Evolutionary conservation across 2,113 vertebrate species (phyloP).

Genomic region (Oplegnathus fasciatus): DNA sequence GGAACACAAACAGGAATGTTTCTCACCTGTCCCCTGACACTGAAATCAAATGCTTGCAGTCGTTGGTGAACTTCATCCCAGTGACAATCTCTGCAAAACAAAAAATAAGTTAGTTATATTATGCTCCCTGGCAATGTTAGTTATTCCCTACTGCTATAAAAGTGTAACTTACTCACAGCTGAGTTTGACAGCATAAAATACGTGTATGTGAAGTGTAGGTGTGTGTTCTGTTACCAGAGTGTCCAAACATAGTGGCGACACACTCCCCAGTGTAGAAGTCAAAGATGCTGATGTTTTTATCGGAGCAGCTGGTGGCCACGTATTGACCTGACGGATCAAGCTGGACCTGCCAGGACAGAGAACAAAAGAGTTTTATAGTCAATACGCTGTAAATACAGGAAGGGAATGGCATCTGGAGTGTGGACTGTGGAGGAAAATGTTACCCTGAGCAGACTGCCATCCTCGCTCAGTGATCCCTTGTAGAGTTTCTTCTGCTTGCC

Average conservation of each 20-base stretch:
- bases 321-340: constrained; percentile 96
- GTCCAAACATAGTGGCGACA: constrained; percentile 95
- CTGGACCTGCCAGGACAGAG: constrained; percentile 87
- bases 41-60: constrained; percentile 95
- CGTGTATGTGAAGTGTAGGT: not conserved
- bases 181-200: not conserved
- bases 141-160: constrained; percentile 2
- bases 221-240: constrained; percentile 88
- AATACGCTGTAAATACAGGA: not conserved
- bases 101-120: not conserved
- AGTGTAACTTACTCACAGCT: constrained; percentile 6
- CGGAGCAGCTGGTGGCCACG: constrained; percentile 95
- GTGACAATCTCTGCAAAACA: constrained; percentile 92
- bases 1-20: not conserved
- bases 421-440: not conserved
- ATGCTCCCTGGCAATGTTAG: not conserved
- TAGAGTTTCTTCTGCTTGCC: constrained; percentile 98
- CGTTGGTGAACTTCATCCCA: constrained; percentile 96
- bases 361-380: not conserved
- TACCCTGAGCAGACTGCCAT: constrained; percentile 96
- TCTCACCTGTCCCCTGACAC: constrained; percentile 97
- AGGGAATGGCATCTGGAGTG: not conserved
- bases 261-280: constrained; percentile 96
- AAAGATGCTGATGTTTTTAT: constrained; percentile 97
- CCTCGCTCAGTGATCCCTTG: constrained; percentile 95